A percentile compares a stretch with the other conserved stretches of the same genome.
These are phyloP conservation scores for Crotalus helleri DNA, from an alignment of 2,113 vertebrate species.

Conservation along the genomic window DNA sequence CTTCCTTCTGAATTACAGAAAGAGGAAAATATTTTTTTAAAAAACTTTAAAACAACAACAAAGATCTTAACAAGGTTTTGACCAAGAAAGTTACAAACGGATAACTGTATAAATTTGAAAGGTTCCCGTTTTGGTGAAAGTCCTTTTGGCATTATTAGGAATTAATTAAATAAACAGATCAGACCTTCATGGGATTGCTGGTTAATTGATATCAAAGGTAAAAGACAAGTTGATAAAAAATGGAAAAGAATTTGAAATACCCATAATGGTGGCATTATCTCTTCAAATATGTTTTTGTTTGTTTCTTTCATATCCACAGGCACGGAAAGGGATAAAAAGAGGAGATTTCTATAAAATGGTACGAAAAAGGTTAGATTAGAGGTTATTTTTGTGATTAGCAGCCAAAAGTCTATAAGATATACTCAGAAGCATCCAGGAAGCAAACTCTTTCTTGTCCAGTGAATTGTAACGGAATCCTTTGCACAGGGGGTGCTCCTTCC, in stretches of 20 bases:
- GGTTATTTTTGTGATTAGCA: neutral
- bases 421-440: neutral
- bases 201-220: neutral
- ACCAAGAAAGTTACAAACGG: neutral
- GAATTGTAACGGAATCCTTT: slow-evolving; percentile 77
- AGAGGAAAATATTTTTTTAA: neutral
- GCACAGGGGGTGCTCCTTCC: slow-evolving; percentile 72
- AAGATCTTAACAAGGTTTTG: neutral
- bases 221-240: neutral
- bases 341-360: too few relatives aligned
- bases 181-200: neutral
- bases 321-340: neutral
- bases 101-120: neutral
- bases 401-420: neutral
- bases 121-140: neutral
- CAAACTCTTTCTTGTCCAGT: slow-evolving; percentile 46
- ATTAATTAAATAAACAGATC: neutral
- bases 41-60: neutral
- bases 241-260: neutral
- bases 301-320: neutral
- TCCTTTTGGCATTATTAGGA: neutral
- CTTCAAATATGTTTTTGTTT: neutral
- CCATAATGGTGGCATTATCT: neutral
- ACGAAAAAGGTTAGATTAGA: neutral
- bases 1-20: neutral